Evolutionary conservation across 2,888 invertebrate genomes (phyloP).

Genomic region (Hemithea aestivaria): DNA sequence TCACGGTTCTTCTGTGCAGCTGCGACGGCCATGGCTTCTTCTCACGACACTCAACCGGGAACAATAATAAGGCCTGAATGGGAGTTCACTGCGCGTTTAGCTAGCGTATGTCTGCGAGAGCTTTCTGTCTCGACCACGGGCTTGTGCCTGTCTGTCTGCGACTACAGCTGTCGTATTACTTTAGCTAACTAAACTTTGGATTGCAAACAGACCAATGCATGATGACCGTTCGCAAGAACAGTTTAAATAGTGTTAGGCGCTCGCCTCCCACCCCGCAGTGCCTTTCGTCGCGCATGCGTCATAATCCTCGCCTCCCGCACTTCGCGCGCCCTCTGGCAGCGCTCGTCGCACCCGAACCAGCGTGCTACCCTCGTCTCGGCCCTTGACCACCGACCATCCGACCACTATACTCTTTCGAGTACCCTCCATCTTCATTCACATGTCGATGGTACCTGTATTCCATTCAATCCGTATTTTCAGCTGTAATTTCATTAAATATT

Average conservation of each 20-base stretch:
- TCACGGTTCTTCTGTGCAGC: slow-evolving; percentile 96
- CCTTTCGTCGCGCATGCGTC: slow-evolving; percentile 82
- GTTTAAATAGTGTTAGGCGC: slow-evolving; percentile 81
- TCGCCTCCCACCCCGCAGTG: slow-evolving; percentile 76
- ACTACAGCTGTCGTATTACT: slow-evolving; percentile 77
- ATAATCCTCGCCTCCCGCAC: slow-evolving; percentile 57
- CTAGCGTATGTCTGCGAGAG: slow-evolving; percentile 77
- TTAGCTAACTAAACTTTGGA: slow-evolving; percentile 81
- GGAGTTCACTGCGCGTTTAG: slow-evolving; percentile 75
- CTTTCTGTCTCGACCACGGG: slow-evolving; percentile 81
- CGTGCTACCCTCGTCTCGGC: slow-evolving; percentile 26
- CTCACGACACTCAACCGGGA: slow-evolving; percentile 69
- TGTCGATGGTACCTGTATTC: no score
- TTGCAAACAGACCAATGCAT: slow-evolving; percentile 85
- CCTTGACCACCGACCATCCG: background rate
- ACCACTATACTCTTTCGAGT: slow-evolving; percentile 3
- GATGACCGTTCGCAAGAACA: slow-evolving; percentile 81
- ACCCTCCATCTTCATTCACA: slow-evolving; percentile 25
- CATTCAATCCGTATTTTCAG: no score
- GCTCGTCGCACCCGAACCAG: slow-evolving; percentile 14
- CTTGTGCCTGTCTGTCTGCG: slow-evolving; percentile 78
- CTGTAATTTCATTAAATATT: no score
- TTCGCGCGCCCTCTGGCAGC: slow-evolving; percentile 32
- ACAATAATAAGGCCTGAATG: slow-evolving; percentile 67
- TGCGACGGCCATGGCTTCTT: slow-evolving; percentile 89